Evolutionary conservation across 2,888 invertebrate species (phyloP), one percentile per base, ranked within the genome.

Genomic region (Morinoia aosen): DNA sequence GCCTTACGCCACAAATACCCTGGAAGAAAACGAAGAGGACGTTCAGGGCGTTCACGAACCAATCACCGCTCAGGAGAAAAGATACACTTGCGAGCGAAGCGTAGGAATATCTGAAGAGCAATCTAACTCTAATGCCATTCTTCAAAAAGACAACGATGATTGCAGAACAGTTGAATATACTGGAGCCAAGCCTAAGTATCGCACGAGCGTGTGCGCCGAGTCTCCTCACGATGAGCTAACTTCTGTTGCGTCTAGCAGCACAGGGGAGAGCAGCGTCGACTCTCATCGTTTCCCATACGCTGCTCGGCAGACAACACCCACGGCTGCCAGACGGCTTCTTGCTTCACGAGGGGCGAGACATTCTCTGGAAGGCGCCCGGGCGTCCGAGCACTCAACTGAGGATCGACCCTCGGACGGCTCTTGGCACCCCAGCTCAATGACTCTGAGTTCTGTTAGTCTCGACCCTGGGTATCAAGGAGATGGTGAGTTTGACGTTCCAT

Each of bases 391-490:
- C 58, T 64, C 95, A 12, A 95, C 95, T 33, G 95, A 96, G 64
- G 95, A 95, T 61, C 95, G 95, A 25, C 95, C 95, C 11, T 95
- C 96, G 48, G 76, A 91, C 39, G 95, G 95, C 33, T 61, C 95
- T n/a, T 95, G 95, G 95, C 95, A 58, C 5, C 95, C 64, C 25
- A 95, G 40, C 58, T 58, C 95, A 64, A 96, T 96, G 96, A 96
- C 96, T 96, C 98, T 98, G 90, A 96, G 96, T 39, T 96, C 96
- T 5, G 96, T 97, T 58, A 99, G 99, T 97, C 98, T 99, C 97
- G 99, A 99, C 97, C 98, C 98, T n/a, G 99, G 99, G 91, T 99
- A 99, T 97, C 99, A 99, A 97, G 99, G 99, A 14, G 97, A 97
- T 90, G 96, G 96, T 11, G 96, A 96, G 94, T 96, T 96, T 94